Percentiles rank a stretch among this genome's conserved stretches.
Evolutionary conservation across 1,140 invertebrate species (phyloP).

Genomic region (Drosophila nasuta): DNA sequence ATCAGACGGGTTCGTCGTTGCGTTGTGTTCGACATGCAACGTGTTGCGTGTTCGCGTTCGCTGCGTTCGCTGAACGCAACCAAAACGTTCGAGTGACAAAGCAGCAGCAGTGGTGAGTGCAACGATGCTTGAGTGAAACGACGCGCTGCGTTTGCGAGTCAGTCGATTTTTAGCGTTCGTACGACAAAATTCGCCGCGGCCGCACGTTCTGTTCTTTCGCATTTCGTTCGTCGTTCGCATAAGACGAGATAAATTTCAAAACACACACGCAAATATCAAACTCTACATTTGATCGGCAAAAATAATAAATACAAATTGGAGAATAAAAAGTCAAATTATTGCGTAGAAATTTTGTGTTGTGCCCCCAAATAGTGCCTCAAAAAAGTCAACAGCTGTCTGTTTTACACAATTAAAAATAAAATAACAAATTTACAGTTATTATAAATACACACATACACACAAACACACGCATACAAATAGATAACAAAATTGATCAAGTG

Average conservation of each 20-base stretch:
- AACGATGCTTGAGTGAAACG: slow-evolving; percentile 63
- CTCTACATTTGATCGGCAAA: not conserved
- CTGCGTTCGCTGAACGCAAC: slow-evolving; percentile 27
- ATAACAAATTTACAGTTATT: slow-evolving; percentile 40
- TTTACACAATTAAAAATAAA: not conserved
- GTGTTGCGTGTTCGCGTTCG: slow-evolving; percentile 2
- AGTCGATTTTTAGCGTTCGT: slow-evolving; percentile 76
- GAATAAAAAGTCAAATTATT: not conserved
- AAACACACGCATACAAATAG: not conserved
- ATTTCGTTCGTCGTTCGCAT: slow-evolving; percentile 47
- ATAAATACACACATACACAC: slow-evolving; percentile 4
- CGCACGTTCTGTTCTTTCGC: slow-evolving; percentile 46
- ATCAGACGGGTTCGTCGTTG: slow-evolving; percentile 12
- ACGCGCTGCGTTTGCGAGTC: slow-evolving; percentile 64
- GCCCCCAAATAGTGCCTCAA: slow-evolving; percentile 34
- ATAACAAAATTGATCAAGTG: slow-evolving; percentile 38
- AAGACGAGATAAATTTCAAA: not conserved
- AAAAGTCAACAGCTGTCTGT: slow-evolving; percentile 7
- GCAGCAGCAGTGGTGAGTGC: slow-evolving; percentile 11
- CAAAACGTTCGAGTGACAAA: slow-evolving; percentile 36
- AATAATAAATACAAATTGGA: not conserved
- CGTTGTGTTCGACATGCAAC: not conserved
- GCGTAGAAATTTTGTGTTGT: slow-evolving; percentile 20
- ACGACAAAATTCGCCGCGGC: slow-evolving; percentile 58
- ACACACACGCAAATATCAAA: slow-evolving; percentile 12